These are phyloP conservation scores for Ridgeia piscesae DNA, from an alignment of 1,140 invertebrate species.

Conservation along the genomic window DNA sequence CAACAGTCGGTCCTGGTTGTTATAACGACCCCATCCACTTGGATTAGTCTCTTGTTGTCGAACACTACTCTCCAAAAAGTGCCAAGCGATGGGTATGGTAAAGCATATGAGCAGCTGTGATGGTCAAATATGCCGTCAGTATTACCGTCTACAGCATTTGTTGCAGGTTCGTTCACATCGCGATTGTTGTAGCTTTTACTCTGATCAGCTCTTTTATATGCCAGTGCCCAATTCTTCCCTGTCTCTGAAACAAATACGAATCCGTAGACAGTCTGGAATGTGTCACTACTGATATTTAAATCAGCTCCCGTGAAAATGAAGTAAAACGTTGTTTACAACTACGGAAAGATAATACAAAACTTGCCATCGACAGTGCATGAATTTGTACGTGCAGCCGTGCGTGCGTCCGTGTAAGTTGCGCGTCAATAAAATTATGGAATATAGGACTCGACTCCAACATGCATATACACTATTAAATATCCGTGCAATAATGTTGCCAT, in stretches of 20 bases:
- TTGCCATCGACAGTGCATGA: too few relatives aligned
- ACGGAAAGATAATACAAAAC: too few relatives aligned
- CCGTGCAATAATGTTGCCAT: too few relatives aligned
- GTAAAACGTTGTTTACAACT: too few relatives aligned
- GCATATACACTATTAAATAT: too few relatives aligned
- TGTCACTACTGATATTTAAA: not conserved
- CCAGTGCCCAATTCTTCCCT: not conserved
- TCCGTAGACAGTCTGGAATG: not conserved
- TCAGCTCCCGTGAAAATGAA: too few relatives aligned
- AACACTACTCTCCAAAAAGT: not conserved
- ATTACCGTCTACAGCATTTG: not conserved
- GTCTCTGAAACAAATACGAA: not conserved
- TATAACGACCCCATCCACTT: not conserved
- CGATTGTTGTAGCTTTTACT: not conserved
- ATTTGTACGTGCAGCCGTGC: not conserved
- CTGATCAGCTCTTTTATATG: not conserved
- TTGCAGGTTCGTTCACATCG: not conserved
- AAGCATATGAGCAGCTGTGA: not conserved
- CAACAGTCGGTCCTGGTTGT: not conserved
- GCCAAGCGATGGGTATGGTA: rapidly evolving
- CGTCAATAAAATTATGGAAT: too few relatives aligned
- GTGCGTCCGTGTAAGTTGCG: not conserved
- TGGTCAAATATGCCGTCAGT: not conserved
- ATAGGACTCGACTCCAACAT: too few relatives aligned
- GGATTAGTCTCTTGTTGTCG: not conserved